phyloP scores from a whole-genome alignment of 2,797 vertebrate genomes.

The Rhodeus uyekii region DNA sequence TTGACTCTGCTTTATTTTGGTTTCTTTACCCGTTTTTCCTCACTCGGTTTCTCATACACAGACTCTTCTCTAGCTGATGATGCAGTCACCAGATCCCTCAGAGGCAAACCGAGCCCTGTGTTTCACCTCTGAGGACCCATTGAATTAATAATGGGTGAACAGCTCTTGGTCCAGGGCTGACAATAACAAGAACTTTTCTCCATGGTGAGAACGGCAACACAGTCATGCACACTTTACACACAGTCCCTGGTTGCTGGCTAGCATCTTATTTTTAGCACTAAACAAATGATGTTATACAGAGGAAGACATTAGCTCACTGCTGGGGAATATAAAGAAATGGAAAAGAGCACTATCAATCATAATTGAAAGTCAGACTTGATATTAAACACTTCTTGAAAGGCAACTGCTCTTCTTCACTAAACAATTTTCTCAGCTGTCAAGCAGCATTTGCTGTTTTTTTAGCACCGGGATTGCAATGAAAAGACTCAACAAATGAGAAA shows the following conservation, averaged over 20 bases:
- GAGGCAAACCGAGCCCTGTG: slow-evolving; percentile 71
- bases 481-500: neutral
- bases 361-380: neutral
- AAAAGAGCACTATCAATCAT: neutral
- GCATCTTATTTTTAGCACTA: slow-evolving; percentile 6
- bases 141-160: slow-evolving; percentile 82
- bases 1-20: too few species aligned
- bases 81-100: slow-evolving; percentile 73
- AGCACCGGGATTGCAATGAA: neutral
- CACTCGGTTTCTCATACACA: slow-evolving; percentile 6
- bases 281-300: neutral
- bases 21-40: slow-evolving; percentile 9
- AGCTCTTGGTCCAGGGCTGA: slow-evolving; percentile 63
- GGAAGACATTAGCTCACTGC: neutral
- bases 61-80: slow-evolving; percentile 57
- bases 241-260: neutral
- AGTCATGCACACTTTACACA: neutral
- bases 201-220: slow-evolving; percentile 31
- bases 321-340: neutral
- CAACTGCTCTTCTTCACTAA: neutral
- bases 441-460: neutral
- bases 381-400: neutral
- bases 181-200: slow-evolving; percentile 48
- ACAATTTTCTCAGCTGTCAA: neutral
- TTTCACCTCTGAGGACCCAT: slow-evolving; percentile 68